Conservation (phyloP, 2,888 invertebrate species). For the Phengaris arion region DNA sequence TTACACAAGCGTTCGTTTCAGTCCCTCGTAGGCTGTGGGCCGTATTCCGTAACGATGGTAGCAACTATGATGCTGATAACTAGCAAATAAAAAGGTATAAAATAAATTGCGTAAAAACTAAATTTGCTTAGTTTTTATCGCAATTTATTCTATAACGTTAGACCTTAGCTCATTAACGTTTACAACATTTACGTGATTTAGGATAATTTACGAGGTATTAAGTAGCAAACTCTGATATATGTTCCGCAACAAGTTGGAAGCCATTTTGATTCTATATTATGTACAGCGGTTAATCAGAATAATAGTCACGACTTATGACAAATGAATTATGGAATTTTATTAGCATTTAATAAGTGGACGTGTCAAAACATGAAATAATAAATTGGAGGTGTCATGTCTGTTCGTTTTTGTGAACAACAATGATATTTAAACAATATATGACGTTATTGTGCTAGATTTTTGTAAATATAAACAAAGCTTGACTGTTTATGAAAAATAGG, state of each 20-base stretch:
- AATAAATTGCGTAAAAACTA: neutral
- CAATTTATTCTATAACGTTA: too few species aligned
- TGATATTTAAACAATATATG: constrained; percentile 7
- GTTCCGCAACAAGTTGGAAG: constrained; percentile 25
- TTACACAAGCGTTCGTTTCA: too few species aligned
- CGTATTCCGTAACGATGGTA: neutral
- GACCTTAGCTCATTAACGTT: neutral
- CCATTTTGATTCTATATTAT: constrained; percentile 24
- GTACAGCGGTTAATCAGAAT: constrained; percentile 13
- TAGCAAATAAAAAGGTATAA: neutral
- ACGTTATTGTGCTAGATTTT: neutral
- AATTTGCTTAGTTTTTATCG: neutral
- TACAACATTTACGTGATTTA: neutral
- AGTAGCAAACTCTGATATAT: constrained; percentile 19
- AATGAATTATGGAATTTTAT: constrained; percentile 25
- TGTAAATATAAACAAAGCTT: neutral
- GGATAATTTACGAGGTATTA: constrained; percentile 24
- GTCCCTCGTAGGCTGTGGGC: neutral
- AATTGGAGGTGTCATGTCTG: constrained; percentile 22
- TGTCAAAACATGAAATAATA: constrained; percentile 28
- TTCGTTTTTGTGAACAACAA: constrained; percentile 22
- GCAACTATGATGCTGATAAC: too few species aligned
- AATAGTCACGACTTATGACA: constrained; percentile 24
- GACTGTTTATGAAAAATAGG: neutral
- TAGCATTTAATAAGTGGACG: constrained; percentile 21